Evolutionary conservation across 2,797 vertebrate genomes (phyloP), one percentile per base, ranked within the genome.

Genomic region (Furcifer pardalis): DNA sequence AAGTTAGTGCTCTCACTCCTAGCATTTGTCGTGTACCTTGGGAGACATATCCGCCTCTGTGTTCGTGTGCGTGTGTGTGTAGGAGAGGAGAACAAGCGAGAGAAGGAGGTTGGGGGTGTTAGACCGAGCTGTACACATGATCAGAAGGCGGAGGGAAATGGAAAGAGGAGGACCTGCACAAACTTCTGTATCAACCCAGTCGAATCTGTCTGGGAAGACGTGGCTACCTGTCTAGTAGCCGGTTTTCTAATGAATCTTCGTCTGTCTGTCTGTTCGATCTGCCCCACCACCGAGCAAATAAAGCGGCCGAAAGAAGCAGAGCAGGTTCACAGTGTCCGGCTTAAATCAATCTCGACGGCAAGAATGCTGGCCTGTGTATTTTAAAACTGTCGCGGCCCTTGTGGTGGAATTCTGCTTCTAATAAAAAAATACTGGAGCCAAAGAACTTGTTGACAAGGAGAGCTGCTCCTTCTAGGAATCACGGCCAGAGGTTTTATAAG

Each of bases 111-210:
- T 17, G 72, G 4, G 1, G 65, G 62, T 52, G 1, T 3, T 32
- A 69, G 81, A 21, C 42, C 40, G 77, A 75, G 62, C 40, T 65
- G 2, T 88, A 44, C 91, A 88, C 91, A 91, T 89, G 92, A 90
- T 83, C 59, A 82, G 84, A 85, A 91, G 92, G 92, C 59, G 89
- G 90, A 81, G 91, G 88, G 21, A 90, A 86, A 1, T 2, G 35
- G 72, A 17, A 71, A 79, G 77, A 84, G 82, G 79, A 85, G 85
- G 91, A 42, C 5, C 17, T 79, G 84, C 62, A 89, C 82, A 49
- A 76, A 82, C 37, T 76, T 83, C 23, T 87, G 56, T 17, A 4
- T 10, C 0, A 60, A 72, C 91, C 90, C 87, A 82, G 83, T 84
- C 40, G 87, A 77, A 3, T 42, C 27, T 71, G 81, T 73, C 85